Evolutionary conservation across 1,140 invertebrate genomes (phyloP).

Genomic region (Lamellibrachia luymesi): DNA sequence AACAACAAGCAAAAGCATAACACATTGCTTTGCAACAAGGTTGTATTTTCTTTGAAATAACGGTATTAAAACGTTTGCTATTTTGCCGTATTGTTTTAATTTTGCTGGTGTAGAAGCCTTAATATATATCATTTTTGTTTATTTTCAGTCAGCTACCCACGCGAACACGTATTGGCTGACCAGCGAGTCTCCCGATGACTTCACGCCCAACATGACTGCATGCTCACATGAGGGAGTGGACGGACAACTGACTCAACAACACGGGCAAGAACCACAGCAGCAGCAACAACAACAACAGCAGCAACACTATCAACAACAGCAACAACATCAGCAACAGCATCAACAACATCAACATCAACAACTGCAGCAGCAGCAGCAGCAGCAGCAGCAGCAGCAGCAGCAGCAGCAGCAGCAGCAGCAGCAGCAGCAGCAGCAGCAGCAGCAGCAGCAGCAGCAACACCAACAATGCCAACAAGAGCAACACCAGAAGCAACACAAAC

Average conservation of each 20-base stretch:
- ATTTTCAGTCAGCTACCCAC: too few species aligned
- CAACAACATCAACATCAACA: not conserved
- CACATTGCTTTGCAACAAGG: too few species aligned
- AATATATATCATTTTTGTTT: too few species aligned
- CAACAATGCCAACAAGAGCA: not conserved
- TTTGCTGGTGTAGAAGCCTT: too few species aligned
- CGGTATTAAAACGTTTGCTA: too few species aligned
- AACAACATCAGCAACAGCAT: not conserved
- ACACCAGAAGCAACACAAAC: not conserved
- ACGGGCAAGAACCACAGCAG: not conserved
- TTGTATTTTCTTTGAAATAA: too few species aligned
- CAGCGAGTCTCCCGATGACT: too few species aligned
- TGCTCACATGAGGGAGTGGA: not conserved
- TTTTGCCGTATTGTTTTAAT: too few species aligned
- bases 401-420: slow-evolving; percentile 18
- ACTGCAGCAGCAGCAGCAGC: slow-evolving; percentile 13
- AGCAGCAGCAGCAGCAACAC: slow-evolving; percentile 9
- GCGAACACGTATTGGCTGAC: too few species aligned
- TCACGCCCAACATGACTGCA: too few species aligned
- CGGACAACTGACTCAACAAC: not conserved
- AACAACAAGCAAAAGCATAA: too few species aligned
- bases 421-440: slow-evolving; percentile 14
- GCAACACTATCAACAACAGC: not conserved
- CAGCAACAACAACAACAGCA: too few species aligned
- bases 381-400: slow-evolving; percentile 19